These are phyloP conservation scores for Hyaena hyaena DNA, from an alignment of 2,113 vertebrate genomes.

Conservation along the genomic window DNA sequence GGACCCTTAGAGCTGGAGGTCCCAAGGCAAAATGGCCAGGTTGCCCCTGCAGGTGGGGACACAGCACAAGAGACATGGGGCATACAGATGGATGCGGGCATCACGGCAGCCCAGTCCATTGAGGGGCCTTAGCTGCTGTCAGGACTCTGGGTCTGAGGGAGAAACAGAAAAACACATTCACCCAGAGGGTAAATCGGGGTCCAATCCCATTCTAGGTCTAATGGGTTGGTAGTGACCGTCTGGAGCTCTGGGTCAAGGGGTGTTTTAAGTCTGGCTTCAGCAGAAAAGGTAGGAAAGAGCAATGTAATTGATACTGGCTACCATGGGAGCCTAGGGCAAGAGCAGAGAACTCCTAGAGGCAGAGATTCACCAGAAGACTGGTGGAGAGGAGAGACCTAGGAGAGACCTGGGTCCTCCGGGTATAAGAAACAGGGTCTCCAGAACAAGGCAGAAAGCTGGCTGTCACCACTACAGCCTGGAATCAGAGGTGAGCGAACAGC, in stretches of 20 bases:
- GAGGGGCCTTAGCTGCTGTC: not conserved
- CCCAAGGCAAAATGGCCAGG: not conserved
- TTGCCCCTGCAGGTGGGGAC: not conserved
- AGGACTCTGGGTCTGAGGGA: not conserved
- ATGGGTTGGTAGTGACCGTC: too few relatives aligned
- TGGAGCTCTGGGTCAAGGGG: not conserved
- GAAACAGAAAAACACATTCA: not conserved
- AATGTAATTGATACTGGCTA: not conserved
- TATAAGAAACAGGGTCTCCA: not conserved
- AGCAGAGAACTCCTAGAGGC: not conserved
- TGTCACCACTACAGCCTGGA: not conserved
- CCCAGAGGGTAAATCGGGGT: not conserved
- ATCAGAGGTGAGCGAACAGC: not conserved
- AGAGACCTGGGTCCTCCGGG: not conserved
- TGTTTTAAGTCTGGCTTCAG: not conserved
- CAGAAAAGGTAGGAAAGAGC: not conserved
- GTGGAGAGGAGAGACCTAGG: not conserved
- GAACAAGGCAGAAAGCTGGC: not conserved
- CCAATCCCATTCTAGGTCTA: not conserved
- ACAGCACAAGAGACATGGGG: not conserved
- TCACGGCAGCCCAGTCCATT: not conserved
- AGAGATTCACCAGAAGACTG: not conserved
- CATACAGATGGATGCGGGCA: not conserved
- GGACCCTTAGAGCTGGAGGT: not conserved
- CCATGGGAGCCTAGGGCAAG: not conserved